These are phyloP conservation scores for Chaitophorus viminalis DNA, from an alignment of 2,888 invertebrate genomes.

Conservation along the genomic window DNA sequence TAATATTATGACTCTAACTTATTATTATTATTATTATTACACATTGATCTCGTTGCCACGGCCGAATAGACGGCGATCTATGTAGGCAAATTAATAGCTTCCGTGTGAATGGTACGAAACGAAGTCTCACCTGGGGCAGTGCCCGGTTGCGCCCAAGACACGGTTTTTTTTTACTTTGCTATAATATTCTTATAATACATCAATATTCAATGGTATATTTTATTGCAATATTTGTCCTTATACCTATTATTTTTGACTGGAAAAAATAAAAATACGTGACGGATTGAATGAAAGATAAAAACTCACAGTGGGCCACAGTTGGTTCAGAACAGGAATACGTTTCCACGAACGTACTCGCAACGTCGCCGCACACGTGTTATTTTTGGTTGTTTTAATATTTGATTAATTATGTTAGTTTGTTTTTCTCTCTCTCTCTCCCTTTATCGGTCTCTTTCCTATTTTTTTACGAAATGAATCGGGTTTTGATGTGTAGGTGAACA, in stretches of 20 bases:
- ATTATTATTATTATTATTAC: too few relatives aligned
- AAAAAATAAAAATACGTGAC: too few relatives aligned
- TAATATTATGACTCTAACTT: too few relatives aligned
- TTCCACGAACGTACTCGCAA: too few relatives aligned
- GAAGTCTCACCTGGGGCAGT: neutral
- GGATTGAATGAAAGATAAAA: too few relatives aligned
- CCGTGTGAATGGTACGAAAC: neutral
- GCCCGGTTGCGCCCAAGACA: neutral
- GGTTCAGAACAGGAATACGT: too few relatives aligned
- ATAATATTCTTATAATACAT: too few relatives aligned
- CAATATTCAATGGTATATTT: too few relatives aligned
- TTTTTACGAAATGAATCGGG: neutral
- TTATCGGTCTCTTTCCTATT: neutral
- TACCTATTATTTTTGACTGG: too few relatives aligned
- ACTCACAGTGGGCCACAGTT: too few relatives aligned
- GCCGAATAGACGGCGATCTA: neutral
- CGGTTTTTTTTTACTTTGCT: neutral
- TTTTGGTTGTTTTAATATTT: neutral
- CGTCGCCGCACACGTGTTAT: neutral
- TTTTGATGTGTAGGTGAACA: neutral
- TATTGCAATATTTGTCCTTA: too few relatives aligned
- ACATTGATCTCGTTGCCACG: too few relatives aligned
- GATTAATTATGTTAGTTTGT: neutral
- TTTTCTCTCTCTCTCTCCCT: neutral
- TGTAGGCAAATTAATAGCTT: slow-evolving; percentile 23